phyloP scores from a whole-genome alignment of 1,140 invertebrate genomes.

The Amphibalanus amphitrite region DNA sequence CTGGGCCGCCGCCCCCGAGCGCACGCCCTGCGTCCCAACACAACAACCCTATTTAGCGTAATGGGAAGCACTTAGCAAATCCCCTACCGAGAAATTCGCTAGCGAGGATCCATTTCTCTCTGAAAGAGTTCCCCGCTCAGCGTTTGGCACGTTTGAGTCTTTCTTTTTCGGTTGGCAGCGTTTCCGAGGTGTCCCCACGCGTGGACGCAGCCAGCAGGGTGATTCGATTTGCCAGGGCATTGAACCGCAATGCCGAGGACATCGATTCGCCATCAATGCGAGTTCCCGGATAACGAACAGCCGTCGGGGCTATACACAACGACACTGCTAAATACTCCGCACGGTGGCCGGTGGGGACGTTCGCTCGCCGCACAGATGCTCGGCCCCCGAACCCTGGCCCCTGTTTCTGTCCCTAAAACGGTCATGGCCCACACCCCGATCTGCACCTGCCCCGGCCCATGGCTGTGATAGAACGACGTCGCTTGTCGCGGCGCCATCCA shows the following conservation, averaged over 20 bases:
- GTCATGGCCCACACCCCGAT: no score
- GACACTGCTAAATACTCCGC: background rate
- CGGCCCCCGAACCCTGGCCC: no score
- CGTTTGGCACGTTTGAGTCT: background rate
- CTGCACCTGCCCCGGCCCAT: no score
- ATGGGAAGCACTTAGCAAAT: background rate
- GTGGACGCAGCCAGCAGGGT: background rate
- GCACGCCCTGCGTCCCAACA: background rate
- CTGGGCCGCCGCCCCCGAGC: no score
- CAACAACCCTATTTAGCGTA: constrained; percentile 1
- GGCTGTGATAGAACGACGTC: no score
- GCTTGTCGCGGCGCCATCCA: no score
- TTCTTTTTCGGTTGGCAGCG: background rate
- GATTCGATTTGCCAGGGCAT: background rate
- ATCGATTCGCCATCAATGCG: background rate
- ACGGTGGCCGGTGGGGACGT: no score
- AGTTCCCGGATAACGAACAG: background rate
- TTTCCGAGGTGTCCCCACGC: background rate
- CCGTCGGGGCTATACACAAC: background rate
- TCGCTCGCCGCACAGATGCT: no score
- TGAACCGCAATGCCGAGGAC: background rate
- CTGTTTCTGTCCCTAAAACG: no score
- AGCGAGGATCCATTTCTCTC: background rate
- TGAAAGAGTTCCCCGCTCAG: background rate
- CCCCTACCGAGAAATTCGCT: background rate